A percentile compares a stretch with the other conserved stretches of the same genome.
Conservation (phyloP, 2,888 invertebrate species). For the Acleris literana region DNA sequence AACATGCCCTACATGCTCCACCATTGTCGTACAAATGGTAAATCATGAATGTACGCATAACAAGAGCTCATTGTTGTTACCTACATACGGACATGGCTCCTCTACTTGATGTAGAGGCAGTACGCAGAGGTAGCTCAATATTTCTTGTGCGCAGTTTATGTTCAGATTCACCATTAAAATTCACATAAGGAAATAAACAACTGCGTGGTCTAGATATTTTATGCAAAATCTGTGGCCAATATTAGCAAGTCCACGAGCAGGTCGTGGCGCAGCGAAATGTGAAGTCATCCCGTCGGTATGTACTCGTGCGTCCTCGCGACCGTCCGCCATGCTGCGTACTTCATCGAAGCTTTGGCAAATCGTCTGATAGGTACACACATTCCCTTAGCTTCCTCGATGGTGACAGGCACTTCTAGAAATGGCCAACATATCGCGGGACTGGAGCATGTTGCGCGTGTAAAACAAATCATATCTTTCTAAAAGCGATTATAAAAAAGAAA, state of each 20-base stretch:
- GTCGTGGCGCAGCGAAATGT: conserved; percentile 59
- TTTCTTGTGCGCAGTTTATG: conserved; percentile 48
- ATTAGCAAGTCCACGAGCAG: conserved; percentile 72
- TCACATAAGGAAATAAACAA: conserved; percentile 48
- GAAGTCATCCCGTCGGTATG: conserved; percentile 51
- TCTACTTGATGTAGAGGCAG: background rate
- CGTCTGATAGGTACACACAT: conserved; percentile 48
- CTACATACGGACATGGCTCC: conserved; percentile 3
- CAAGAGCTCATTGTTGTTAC: conserved; percentile 20
- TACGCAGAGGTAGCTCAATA: conserved; percentile 34
- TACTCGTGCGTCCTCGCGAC: conserved; percentile 41
- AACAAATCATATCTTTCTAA: background rate
- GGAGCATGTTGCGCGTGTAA: background rate
- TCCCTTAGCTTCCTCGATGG: conserved; percentile 18
- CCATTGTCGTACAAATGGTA: conserved; percentile 16
- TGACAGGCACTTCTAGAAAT: background rate
- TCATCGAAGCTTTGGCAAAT: conserved; percentile 50
- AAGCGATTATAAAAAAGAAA: conserved; percentile 13
- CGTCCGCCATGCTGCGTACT: conserved; percentile 50
- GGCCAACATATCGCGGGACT: no score
- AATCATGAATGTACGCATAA: conserved; percentile 26
- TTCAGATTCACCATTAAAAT: conserved; percentile 41
- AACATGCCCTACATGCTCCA: conserved; percentile 23
- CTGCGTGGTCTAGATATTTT: conserved; percentile 60
- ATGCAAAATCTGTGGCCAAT: conserved; percentile 47